Base-by-base conservation (phyloP, 2,113 vertebrate species). In the Sterrhoptilus dennistouni region DNA sequence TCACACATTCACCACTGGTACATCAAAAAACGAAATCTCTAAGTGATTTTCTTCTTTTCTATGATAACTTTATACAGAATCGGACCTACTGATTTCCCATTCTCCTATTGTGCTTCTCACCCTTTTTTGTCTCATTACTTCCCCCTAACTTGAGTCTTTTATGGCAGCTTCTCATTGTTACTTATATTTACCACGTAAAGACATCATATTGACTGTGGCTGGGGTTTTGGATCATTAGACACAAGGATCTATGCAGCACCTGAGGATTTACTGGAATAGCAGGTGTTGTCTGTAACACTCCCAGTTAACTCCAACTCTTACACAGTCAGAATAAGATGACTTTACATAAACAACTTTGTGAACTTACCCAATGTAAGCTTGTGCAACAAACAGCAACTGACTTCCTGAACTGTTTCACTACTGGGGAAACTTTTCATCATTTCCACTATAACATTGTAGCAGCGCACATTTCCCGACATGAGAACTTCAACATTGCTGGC, bases 391-490 rank as follows among this genome's bases (percentile, higher is more conserved):
- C 98, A 96, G 97, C 99, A 99, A 81, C 98, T 98, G 27, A 98
- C 97, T 98, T 99, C 98, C 97, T 99, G 99, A 83, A 99, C 94
- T 79, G 97, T 74, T 97, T 99, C 99, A 74, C 69, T 98, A 9
- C 63, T 66, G 10, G 98, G 98, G 92, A 99, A 99, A 6, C 96
- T 89, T 68, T 98, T 98, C 98, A 99, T 99, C 59, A 97, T 97
- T 44, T 98, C 97, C 65, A 98, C 98, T 88, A 99, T 95, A 29
- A 98, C 11, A 71, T 98, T 99, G 94, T 99, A 99, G 97, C 99
- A 99, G n/a, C 98, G 98, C 86, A 98, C 98, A 35, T 98, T 98
- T 91, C 99, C 99, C 40, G 99, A 99, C 99, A 99, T 99, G 68
- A 99, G 96, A 50, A 99, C 98, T 98, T 99, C 99, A 77, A 99